phyloP scores from a whole-genome alignment of 2,797 vertebrate species.

The Pachyuromys duprasi region DNA sequence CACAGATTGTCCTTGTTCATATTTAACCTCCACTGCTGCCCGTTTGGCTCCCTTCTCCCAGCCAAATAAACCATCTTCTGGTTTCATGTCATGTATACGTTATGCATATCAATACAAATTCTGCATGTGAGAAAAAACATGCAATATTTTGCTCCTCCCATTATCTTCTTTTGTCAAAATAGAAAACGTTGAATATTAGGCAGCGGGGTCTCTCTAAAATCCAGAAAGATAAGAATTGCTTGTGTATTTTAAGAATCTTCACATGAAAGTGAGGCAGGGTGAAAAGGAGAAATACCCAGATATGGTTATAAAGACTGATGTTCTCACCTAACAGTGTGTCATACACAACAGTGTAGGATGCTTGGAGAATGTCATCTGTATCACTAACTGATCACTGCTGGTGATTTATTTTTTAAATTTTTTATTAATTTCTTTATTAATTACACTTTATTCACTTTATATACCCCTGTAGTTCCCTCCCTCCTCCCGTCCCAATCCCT shows the following conservation, averaged over 20 bases:
- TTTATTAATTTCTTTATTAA: no score
- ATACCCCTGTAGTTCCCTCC: no score
- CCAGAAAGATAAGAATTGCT: background rate
- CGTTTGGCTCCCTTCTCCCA: background rate
- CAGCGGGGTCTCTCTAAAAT: background rate
- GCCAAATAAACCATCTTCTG: background rate
- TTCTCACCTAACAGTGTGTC: background rate
- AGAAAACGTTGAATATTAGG: slow-evolving; percentile 21
- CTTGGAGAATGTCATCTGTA: background rate
- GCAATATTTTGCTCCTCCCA: background rate
- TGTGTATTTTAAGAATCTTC: background rate
- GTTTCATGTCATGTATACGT: background rate
- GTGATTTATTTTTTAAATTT: no score
- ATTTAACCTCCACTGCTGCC: background rate
- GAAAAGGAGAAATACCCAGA: background rate
- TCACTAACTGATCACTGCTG: background rate
- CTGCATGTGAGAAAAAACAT: background rate
- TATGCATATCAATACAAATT: background rate
- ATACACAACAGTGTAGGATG: background rate
- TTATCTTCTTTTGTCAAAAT: background rate
- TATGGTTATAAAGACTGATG: background rate
- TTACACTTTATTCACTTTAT: no score
- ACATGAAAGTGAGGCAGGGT: background rate
- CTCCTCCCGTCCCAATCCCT: no score
- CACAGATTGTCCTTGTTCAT: background rate